Evolutionary conservation across 35 echinoderm and acorn worm genomes (phyloP).

Genomic region (Patiria miniata): DNA sequence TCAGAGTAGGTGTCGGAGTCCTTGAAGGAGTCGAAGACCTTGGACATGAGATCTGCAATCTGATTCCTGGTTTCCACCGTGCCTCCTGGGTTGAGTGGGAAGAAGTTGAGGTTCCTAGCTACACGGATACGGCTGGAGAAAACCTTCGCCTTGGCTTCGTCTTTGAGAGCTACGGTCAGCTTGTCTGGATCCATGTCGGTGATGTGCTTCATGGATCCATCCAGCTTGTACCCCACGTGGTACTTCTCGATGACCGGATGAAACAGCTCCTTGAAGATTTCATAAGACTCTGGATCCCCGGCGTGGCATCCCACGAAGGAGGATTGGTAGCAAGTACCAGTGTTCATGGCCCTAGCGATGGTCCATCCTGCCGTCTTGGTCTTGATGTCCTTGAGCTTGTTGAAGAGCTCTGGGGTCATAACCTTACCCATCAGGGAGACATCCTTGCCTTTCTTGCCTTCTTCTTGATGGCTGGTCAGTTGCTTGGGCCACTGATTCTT

Average conservation of each 20-base stretch:
- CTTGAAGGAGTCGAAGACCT: conserved; percentile 32
- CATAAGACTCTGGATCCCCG: conserved; percentile 64
- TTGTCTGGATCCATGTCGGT: conserved; percentile 69
- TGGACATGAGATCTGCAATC: conserved; percentile 7
- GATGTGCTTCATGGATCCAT: conserved; percentile 61
- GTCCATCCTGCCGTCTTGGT: background rate
- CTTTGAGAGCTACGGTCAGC: conserved; percentile 37
- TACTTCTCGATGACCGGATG: conserved; percentile 74
- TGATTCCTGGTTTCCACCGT: background rate
- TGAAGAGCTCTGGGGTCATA: conserved; percentile 21
- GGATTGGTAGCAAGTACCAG: conserved; percentile 10
- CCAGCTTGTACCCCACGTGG: conserved; percentile 68
- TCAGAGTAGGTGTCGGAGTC: too few species aligned
- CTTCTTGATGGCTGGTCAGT: background rate
- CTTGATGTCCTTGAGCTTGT: conserved; percentile 9
- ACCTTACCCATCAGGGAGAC: background rate
- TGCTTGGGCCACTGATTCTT: background rate
- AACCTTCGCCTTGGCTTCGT: conserved; percentile 52
- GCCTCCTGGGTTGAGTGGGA: conserved; percentile 45
- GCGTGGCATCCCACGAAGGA: conserved; percentile 30
- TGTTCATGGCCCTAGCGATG: background rate
- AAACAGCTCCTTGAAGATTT: conserved; percentile 44
- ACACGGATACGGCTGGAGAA: conserved; percentile 67
- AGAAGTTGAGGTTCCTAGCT: conserved; percentile 70
- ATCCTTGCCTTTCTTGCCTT: background rate